Percentiles rank a stretch among this genome's conserved stretches.
These are phyloP conservation scores for Digitonthophagus gazella DNA, from an alignment of 2,888 invertebrate species.

Conservation along the genomic window DNA sequence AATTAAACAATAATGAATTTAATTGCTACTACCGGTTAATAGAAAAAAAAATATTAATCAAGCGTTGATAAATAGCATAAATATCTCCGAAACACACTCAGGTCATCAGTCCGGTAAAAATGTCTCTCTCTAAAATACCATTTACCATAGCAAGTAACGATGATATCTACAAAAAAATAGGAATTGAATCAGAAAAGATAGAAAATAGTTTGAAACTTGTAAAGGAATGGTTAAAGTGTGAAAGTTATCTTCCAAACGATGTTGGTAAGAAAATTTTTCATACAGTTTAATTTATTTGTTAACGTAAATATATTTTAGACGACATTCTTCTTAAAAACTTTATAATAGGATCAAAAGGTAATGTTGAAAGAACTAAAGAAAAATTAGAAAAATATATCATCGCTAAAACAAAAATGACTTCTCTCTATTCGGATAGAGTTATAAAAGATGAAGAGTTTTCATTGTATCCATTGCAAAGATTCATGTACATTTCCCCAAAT, in stretches of 20 bases:
- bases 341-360: not conserved
- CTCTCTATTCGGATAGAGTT: not conserved
- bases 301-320: not conserved
- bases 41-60: too few relatives aligned
- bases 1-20: too few relatives aligned
- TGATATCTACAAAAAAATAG: not conserved
- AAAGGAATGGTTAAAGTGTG: constrained; percentile 6
- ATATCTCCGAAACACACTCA: too few relatives aligned
- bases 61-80: too few relatives aligned
- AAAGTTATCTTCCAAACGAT: constrained; percentile 2
- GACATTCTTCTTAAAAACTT: not conserved
- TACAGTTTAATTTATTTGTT: not conserved
- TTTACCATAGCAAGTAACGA: not conserved
- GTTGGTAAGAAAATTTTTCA: not conserved
- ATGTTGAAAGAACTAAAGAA: not conserved
- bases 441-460: not conserved
- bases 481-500: not conserved
- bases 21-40: too few relatives aligned
- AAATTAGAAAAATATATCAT: constrained; percentile 7
- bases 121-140: not conserved
- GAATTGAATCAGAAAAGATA: not conserved
- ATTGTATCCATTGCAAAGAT: not conserved
- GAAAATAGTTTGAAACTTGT: not conserved
- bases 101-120: too few relatives aligned
- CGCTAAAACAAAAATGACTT: not conserved